These are phyloP conservation scores for Drosophila subsilvestris DNA, from an alignment of 2,888 invertebrate genomes.

Conservation along the genomic window DNA sequence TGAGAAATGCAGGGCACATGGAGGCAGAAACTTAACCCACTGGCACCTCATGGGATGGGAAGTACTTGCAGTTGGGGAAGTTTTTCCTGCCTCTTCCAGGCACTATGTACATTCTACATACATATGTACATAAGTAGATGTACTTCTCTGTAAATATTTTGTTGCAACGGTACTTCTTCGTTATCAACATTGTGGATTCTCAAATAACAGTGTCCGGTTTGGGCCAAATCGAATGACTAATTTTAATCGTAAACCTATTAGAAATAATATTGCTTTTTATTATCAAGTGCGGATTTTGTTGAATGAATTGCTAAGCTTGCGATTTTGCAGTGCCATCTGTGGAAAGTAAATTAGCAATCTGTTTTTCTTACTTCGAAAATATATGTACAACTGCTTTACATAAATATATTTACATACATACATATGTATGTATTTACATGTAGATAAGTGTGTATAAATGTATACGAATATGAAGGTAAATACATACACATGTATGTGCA, in stretches of 20 bases:
- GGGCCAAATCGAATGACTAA: not conserved
- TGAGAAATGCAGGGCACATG: slow-evolving; percentile 61
- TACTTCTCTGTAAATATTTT: not conserved
- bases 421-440: slow-evolving; percentile 15
- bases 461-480: not conserved
- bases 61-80: not conserved
- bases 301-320: no score
- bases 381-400: slow-evolving; percentile 7
- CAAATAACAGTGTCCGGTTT: no score
- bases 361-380: slow-evolving; percentile 7
- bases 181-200: not conserved
- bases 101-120: not conserved
- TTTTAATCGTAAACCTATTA: not conserved
- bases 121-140: not conserved
- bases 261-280: not conserved
- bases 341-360: not conserved
- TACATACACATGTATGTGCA: no score
- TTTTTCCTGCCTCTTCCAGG: not conserved
- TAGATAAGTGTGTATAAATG: not conserved
- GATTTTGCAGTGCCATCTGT: not conserved
- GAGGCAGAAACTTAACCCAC: slow-evolving; percentile 63
- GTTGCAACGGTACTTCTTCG: not conserved
- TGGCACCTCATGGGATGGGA: slow-evolving; percentile 18
- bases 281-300: no score
- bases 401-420: slow-evolving; percentile 14